These are phyloP conservation scores for Eledona agricola DNA, from an alignment of 2,888 invertebrate species.

Conservation along the genomic window DNA sequence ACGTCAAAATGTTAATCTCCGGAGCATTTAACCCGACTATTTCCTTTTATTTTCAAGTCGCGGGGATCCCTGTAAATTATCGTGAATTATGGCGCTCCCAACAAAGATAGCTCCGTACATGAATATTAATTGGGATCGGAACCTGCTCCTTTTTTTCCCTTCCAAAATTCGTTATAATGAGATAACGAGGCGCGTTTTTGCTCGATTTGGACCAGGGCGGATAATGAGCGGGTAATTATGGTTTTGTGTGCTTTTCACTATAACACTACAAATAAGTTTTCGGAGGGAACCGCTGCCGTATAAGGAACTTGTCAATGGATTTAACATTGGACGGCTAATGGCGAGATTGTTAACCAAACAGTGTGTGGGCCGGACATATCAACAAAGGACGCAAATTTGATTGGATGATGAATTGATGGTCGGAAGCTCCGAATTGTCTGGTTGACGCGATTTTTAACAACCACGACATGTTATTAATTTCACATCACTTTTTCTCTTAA, in stretches of 20 bases:
- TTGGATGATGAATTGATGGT: slow-evolving; percentile 31
- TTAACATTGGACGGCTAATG: slow-evolving; percentile 39
- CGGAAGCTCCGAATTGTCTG: slow-evolving; percentile 24
- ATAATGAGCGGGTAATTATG: slow-evolving; percentile 34
- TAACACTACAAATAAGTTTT: slow-evolving; percentile 30
- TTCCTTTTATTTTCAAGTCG: slow-evolving; percentile 32
- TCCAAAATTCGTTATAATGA: slow-evolving; percentile 19
- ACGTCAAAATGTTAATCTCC: slow-evolving; percentile 50
- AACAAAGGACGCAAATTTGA: slow-evolving; percentile 35
- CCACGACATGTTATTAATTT: slow-evolving; percentile 9
- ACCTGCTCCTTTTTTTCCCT: slow-evolving; percentile 10
- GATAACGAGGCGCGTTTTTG: slow-evolving; percentile 21
- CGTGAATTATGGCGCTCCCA: slow-evolving; percentile 36
- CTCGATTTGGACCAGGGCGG: slow-evolving; percentile 16
- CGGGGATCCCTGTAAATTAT: slow-evolving; percentile 33
- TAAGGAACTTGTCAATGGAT: slow-evolving; percentile 38
- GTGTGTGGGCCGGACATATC: slow-evolving; percentile 36
- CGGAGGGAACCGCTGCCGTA: slow-evolving; percentile 26
- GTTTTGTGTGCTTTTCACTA: slow-evolving; percentile 22
- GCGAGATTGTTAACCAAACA: slow-evolving; percentile 41
- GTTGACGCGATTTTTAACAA: slow-evolving; percentile 26
- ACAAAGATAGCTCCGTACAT: slow-evolving; percentile 27
- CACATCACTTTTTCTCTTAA: background rate
- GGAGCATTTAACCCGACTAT: slow-evolving; percentile 32
- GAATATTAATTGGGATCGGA: slow-evolving; percentile 31